Percentiles rank a stretch among this genome's conserved stretches.
Conservation (phyloP, 2,797 vertebrate species). For the Erethizon dorsatum region DNA sequence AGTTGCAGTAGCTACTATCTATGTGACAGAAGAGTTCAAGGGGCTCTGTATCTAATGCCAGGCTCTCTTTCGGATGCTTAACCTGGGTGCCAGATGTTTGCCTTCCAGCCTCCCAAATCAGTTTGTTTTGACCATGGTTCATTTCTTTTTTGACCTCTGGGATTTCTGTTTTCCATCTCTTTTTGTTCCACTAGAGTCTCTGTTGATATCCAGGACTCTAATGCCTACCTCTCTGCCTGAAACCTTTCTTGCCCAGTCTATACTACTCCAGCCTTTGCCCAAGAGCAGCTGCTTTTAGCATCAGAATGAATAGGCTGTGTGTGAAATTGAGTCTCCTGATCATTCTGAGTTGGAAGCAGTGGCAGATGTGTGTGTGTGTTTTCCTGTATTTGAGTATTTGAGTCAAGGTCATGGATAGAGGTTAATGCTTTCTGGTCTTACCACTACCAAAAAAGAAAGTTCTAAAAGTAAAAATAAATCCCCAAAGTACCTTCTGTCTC, state of each 20-base stretch:
- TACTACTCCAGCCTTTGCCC: conserved; percentile 31
- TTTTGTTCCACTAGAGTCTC: not conserved
- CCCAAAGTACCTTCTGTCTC: conserved; percentile 50
- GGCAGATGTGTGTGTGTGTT: not conserved
- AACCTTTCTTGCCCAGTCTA: not conserved
- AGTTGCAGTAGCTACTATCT: not conserved
- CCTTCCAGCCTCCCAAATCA: not conserved
- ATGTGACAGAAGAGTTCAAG: not conserved
- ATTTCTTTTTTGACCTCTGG: conserved; percentile 49
- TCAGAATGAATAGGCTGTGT: not conserved
- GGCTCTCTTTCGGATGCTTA: not conserved
- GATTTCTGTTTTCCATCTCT: not conserved
- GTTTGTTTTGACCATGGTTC: not conserved
- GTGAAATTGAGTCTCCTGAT: conserved; percentile 51
- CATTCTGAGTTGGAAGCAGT: conserved; percentile 32
- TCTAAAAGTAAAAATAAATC: conserved; percentile 68
- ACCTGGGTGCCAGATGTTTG: not conserved
- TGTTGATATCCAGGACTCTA: not conserved
- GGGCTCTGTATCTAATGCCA: not conserved
- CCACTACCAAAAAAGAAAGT: conserved; percentile 46
- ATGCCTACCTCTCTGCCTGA: not conserved
- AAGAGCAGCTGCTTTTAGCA: conserved; percentile 61
- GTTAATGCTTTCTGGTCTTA: conserved; percentile 69
- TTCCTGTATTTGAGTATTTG: not conserved
- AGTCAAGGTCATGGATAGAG: conserved; percentile 35